A percentile compares a stretch with the other conserved stretches of the same genome.
These are phyloP conservation scores for Hirtodrosophila histrioides DNA, from an alignment of 2,888 invertebrate genomes.

Conservation along the genomic window DNA sequence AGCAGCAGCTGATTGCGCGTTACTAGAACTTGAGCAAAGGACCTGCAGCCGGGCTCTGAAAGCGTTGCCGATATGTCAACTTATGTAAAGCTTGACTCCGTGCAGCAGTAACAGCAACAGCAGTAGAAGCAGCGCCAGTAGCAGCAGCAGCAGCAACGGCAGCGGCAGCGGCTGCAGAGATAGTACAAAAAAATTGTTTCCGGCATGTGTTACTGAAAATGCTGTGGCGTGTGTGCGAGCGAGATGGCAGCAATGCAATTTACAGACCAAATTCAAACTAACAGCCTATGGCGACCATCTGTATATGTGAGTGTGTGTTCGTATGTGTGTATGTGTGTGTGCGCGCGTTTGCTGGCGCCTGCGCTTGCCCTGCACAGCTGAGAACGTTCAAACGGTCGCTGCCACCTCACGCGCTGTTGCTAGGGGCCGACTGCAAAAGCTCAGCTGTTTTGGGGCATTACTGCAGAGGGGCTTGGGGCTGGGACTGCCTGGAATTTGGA, in stretches of 20 bases:
- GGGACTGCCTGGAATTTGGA: conserved; percentile 49
- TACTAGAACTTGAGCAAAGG: conserved; percentile 71
- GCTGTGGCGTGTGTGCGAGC: conserved; percentile 41
- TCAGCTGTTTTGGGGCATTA: conserved; percentile 51
- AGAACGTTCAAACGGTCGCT: conserved; percentile 43
- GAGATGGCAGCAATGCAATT: conserved; percentile 75
- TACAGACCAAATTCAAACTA: conserved; percentile 62
- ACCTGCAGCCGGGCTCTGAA: conserved; percentile 76
- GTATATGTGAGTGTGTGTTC: conserved; percentile 1
- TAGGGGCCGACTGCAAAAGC: conserved; percentile 67
- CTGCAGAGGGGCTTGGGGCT: conserved; percentile 3
- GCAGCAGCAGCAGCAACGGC: conserved; percentile 16
- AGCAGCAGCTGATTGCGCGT: conserved; percentile 71
- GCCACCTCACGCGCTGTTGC: conserved; percentile 55
- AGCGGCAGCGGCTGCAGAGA: conserved; percentile 30
- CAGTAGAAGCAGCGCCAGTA: conserved; percentile 14
- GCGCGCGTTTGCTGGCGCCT: conserved; percentile 38
- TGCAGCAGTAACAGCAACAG: conserved; percentile 17
- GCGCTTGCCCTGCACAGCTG: conserved; percentile 56
- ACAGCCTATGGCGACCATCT: conserved; percentile 41
- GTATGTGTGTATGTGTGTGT: conserved; percentile 7
- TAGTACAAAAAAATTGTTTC: conserved; percentile 31
- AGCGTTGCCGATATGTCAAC: conserved; percentile 64
- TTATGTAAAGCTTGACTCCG: conserved; percentile 67
- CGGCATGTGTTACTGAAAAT: conserved; percentile 49